A percentile compares a stretch with the other conserved stretches of the same genome.
phyloP scores from a whole-genome alignment of 2,888 invertebrate genomes.

The Morpho deidamia region DNA sequence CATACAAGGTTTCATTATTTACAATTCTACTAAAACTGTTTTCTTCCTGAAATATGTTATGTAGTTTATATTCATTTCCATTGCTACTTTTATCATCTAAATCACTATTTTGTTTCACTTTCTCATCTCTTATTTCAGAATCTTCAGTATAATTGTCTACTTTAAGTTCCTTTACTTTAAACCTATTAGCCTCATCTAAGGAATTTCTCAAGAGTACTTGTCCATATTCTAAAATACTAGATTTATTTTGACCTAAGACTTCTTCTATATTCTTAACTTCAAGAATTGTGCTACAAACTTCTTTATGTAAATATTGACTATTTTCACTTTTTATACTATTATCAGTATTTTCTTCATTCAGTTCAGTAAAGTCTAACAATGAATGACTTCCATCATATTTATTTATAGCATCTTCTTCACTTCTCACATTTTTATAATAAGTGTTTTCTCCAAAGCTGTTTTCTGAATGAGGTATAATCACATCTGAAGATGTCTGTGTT shows the following conservation, averaged over 20 bases:
- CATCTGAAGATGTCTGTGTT: too few relatives aligned
- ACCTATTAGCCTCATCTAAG: too few relatives aligned
- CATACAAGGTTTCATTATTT: constrained; percentile 49
- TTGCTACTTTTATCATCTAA: not conserved
- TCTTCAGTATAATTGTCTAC: not conserved
- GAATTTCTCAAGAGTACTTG: too few relatives aligned
- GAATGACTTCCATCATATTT: not conserved
- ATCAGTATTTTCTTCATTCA: not conserved
- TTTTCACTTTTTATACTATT: not conserved
- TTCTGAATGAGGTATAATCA: too few relatives aligned
- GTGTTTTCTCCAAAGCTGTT: too few relatives aligned
- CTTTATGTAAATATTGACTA: not conserved
- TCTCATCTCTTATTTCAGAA: not conserved
- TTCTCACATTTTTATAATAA: too few relatives aligned
- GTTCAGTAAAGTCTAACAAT: not conserved
- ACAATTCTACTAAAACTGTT: too few relatives aligned
- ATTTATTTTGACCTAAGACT: too few relatives aligned
- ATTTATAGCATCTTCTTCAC: too few relatives aligned
- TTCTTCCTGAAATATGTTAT: too few relatives aligned
- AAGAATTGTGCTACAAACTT: not conserved
- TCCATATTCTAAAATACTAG: too few relatives aligned
- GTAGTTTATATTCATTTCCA: not conserved
- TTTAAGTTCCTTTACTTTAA: not conserved
- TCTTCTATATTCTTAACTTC: too few relatives aligned
- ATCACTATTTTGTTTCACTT: not conserved